Conservation (phyloP, 2,113 vertebrate species). For the human (Homo sapiens) region DNA sequence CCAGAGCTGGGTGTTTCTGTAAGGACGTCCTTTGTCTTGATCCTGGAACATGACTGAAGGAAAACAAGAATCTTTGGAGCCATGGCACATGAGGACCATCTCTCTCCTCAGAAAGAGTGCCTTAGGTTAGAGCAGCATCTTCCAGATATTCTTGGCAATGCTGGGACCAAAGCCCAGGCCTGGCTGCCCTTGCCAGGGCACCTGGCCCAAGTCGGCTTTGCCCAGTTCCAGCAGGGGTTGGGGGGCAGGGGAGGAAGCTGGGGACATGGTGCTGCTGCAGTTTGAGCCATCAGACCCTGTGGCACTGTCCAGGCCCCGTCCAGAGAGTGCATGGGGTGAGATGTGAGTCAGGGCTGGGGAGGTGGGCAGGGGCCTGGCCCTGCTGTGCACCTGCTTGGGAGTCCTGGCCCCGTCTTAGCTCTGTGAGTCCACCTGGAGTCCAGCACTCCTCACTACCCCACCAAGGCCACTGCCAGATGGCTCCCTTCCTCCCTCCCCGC, state of each 20-base stretch:
- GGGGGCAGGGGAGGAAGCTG: not conserved
- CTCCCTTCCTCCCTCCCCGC: not conserved
- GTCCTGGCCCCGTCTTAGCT: not conserved
- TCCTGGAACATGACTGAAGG: not conserved
- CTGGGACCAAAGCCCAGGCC: not conserved
- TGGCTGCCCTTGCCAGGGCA: not conserved
- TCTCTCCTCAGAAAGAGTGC: not conserved
- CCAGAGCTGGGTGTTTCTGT: not conserved
- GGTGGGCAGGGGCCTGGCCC: not conserved
- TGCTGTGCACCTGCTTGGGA: fast-evolving
- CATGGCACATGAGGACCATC: not conserved
- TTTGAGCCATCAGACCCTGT: too few species aligned
- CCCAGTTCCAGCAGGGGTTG: too few species aligned
- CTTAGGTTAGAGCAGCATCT: not conserved
- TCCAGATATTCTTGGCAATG: not conserved
- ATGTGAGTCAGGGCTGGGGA: not conserved
- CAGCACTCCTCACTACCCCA: not conserved
- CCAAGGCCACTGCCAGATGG: too few species aligned
- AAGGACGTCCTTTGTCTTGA: not conserved
- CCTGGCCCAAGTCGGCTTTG: not conserved
- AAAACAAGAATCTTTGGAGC: not conserved
- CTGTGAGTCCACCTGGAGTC: not conserved
- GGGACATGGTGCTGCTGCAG: too few species aligned
- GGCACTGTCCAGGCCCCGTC: not conserved
- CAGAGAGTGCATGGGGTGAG: not conserved